These are phyloP conservation scores for Phaedon cochleariae DNA, from an alignment of 2,888 invertebrate species.

Conservation along the genomic window DNA sequence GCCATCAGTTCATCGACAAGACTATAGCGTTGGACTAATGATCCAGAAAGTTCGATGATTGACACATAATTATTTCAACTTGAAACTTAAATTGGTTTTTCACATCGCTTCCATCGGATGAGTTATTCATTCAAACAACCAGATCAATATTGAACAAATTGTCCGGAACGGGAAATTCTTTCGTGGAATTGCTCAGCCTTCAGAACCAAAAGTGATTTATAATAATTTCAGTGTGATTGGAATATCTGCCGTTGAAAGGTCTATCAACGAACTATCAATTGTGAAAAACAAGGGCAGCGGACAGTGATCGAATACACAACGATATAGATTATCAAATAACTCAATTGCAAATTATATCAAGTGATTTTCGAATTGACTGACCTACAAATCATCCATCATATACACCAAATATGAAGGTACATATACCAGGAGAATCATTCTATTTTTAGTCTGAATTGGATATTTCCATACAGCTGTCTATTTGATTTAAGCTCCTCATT, in stretches of 20 bases:
- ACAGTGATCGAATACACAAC: no score
- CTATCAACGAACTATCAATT: constrained; percentile 45
- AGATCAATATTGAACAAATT: constrained; percentile 35
- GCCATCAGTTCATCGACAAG: constrained; percentile 5
- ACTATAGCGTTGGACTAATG: constrained; percentile 23
- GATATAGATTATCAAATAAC: not conserved
- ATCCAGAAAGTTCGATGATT: constrained; percentile 33
- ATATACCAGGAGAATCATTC: no score
- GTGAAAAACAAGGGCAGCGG: no score
- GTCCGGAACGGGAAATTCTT: constrained; percentile 23
- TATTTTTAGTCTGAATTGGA: no score
- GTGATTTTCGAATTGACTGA: no score
- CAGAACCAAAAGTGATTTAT: constrained; percentile 41
- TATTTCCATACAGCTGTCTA: no score
- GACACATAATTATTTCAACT: constrained; percentile 34
- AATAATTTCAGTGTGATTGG: constrained; percentile 44
- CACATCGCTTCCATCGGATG: constrained; percentile 27
- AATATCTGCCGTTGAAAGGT: constrained; percentile 46
- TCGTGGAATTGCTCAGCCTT: constrained; percentile 7
- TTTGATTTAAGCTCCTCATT: no score
- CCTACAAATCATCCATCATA: no score
- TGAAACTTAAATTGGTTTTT: constrained; percentile 38
- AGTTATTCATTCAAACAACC: constrained; percentile 33
- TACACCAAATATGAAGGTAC: no score
- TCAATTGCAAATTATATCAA: constrained; percentile 22